Evolutionary conservation across 1,140 invertebrate genomes (phyloP), one percentile per base, ranked within the genome.

Genomic region (Megathymus violae): DNA sequence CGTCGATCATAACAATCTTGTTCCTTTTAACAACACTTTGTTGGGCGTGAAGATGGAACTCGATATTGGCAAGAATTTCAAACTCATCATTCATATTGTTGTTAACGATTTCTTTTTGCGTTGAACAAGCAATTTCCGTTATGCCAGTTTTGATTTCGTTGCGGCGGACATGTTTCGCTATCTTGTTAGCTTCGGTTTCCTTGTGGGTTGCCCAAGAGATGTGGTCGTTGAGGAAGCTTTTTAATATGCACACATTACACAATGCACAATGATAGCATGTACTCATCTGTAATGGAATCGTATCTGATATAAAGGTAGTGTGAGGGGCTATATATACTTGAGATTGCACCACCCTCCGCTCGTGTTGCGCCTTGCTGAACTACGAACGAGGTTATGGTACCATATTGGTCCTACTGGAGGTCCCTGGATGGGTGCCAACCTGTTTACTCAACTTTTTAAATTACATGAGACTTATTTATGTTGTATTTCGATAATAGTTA

Each of bases 1-100:
- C n/a, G n/a, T 58, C 19, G 1, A 50, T 31, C 1, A 59, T 61
- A 0, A 77, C 36, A 9, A 74, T 68, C 31, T 74, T 77, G 50
- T 65, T 68, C 34, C 15, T 63, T 34, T 51, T 67, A 0, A 13
- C 16, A n/a, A 59, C 1, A 0, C 46, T 15, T 0, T 41, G 7
- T 4, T 19, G 31, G 9, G 1, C 27, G 1, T 31, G 7, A 1
- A 27, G 11, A 40, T 11, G 36, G 10, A 64, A 52, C 7, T 54
- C 54, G 1, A 54, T 34, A 9, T 56, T 41, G 15, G 48, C 9
- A 15, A 25, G 22, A 31, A 52, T 56, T 52, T 60, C 27, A 1
- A 43, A 48, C 41, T 61, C 25, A 1, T 56, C 9, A 15, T 63
- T 50, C 41, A 44, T 36, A 19, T 58, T 62, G 10, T 56, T 22